Base-by-base conservation (phyloP, 1,140 invertebrate genomes). In the Portunus trituberculatus region DNA sequence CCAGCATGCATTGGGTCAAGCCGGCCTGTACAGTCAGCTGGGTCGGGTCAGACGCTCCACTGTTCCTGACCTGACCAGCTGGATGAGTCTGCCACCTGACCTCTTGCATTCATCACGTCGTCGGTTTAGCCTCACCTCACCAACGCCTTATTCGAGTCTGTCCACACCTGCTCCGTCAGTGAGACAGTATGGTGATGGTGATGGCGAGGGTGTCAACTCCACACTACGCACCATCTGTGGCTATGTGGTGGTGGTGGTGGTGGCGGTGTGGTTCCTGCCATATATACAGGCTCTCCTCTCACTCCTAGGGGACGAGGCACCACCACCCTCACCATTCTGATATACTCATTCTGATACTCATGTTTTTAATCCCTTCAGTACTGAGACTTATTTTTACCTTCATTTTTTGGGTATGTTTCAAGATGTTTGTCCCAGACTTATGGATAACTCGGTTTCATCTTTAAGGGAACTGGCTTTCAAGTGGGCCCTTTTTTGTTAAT, bases 221-320 rank as follows among this genome's bases (percentile, higher is more conserved):
- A 76, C 67, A 76, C 67, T 59, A 10, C 52, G 28, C 45, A 86
- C 76, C 59, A 89, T 89, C 39, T 95, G 91, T 88, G 31, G 94
- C 48, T 95, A 46, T 95, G 94, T 84, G 10, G 83, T 94, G 89
- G 91, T 93, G 32, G 46, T 87, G 28, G 94, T 95, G 39, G 76
- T 95, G 16, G 20, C 20, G 76, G 46, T 95, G 0, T 92, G 91
- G 48, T 46, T 93, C 25, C 87, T 95, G 39, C 91, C 91, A n/a
- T 86, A 93, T 28, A 14, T 93, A 45, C 28, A 76, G n/a, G 29
- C 83, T 4, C 46, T 95, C 16, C 39, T 95, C 0, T 88, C 91
- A 14, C 32, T 95, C 29, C 48, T 89, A 0, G 14, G 28, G 25
- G 32, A 20, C 25, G 16, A 2, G 48, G 29, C 46, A 32, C n/a